Conservation (phyloP, 2,113 vertebrate genomes). For the Anguilla japonica region DNA sequence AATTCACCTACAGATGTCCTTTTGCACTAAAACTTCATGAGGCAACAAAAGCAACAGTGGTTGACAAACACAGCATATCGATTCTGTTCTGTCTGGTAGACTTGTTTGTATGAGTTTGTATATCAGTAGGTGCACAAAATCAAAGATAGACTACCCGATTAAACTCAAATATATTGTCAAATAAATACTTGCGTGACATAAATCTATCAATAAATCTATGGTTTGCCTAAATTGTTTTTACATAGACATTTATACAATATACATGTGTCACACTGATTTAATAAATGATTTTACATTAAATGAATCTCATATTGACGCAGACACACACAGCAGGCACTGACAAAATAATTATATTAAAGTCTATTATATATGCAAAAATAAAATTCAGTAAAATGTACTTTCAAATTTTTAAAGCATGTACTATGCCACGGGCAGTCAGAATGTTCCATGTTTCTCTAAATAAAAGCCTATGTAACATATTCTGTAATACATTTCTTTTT, state of each 20-base stretch:
- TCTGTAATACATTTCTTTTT: not conserved
- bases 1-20: slow-evolving; percentile 36
- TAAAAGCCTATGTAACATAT: not conserved
- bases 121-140: not conserved
- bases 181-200: not conserved
- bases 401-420: not conserved
- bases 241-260: not conserved
- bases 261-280: not conserved
- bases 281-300: not conserved
- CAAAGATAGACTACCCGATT: not conserved
- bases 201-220: not conserved
- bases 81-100: not conserved
- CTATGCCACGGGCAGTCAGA: not conserved
- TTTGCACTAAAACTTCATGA: not conserved
- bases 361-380: not conserved
- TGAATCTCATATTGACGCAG: not conserved
- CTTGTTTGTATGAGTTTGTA: slow-evolving; percentile 9
- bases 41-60: slow-evolving; percentile 25
- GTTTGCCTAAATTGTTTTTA: not conserved
- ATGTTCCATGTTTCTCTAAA: slow-evolving; percentile 11
- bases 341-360: not conserved
- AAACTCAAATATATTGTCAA: not conserved
- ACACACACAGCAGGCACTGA: not conserved
- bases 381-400: not conserved
- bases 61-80: slow-evolving; percentile 13